Conservation (phyloP, 2,797 vertebrate species). For the Tinamus major region DNA sequence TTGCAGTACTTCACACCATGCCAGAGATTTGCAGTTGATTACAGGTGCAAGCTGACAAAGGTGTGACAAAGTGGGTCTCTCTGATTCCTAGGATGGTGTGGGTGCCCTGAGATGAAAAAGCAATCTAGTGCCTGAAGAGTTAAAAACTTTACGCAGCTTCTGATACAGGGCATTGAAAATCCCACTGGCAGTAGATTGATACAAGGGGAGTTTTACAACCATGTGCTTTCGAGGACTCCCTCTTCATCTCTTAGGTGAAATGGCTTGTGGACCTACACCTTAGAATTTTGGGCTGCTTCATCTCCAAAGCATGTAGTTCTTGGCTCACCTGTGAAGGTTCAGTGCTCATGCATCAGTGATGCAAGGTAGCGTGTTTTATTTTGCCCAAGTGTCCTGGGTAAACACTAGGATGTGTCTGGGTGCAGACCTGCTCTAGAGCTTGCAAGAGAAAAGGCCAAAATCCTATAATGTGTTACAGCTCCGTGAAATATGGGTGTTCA, state of each 20-base stretch:
- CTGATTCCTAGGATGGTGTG: neutral
- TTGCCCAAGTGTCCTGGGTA: neutral
- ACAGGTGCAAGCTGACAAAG: neutral
- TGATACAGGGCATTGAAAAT: neutral
- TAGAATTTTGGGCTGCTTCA: neutral
- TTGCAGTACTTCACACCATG: neutral
- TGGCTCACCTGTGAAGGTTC: fast-evolving
- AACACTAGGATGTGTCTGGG: neutral
- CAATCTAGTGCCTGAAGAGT: neutral
- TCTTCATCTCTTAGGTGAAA: neutral
- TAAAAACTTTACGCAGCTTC: neutral
- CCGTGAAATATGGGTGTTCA: fast-evolving
- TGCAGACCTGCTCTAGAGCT: neutral
- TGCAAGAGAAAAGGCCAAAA: neutral
- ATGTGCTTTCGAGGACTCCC: neutral
- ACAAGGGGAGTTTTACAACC: neutral
- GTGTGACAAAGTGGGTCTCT: neutral
- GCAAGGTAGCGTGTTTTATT: neutral
- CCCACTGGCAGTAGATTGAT: neutral
- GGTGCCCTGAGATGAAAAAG: neutral
- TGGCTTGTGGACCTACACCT: neutral
- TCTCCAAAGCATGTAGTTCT: neutral
- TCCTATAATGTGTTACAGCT: no score
- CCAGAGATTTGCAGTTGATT: neutral
- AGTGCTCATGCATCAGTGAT: neutral